Evolutionary conservation across 2,888 invertebrate genomes (phyloP), one percentile per base, ranked within the genome.

Genomic region (Agrochola lychnidis): DNA sequence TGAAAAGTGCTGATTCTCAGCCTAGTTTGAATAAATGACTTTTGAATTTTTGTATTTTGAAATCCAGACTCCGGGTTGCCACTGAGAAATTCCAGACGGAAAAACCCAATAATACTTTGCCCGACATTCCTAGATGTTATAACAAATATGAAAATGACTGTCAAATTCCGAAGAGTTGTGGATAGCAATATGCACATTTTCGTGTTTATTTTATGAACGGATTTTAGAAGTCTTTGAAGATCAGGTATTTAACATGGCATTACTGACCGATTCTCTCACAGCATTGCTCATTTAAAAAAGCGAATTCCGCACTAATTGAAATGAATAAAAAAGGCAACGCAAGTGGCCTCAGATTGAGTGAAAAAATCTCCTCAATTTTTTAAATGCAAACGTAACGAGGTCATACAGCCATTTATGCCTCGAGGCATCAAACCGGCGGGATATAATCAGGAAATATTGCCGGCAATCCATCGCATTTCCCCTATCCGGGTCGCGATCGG

Each of bases 391-490:
- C 70, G 78, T 81, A 83, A 83, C 82, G 73, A 79, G 70, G 73
- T 40, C 73, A 63, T 83, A 68, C 76, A 73, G 80, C 86, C 81
- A 67, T 70, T 84, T 79, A 77, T 80, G 83, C 73, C 67, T 73
- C 64, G 62, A 82, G 78, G 75, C 73, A 82, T 66, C 70, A 78
- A 51, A 71, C 69, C 73, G 45, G 81, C 66, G 75, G 78, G 74
- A 75, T 83, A 82, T 89, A 90, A 91, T 90, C 87, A 89, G 89
- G 90, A 91, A 90, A 91, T 90, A 91, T 90, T 79, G 89, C 83
- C 81, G 77, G 88, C 90, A 84, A 91, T 91, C 87, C 88, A 90
- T 91, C 88, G 87, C 77, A 82, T 89, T 90, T 89, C 83, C 84
- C 80, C 82, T 71, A 82, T 81, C 80, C 79, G 73, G 69, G 81